Percentiles rank a stretch among this genome's conserved stretches.
Conservation (phyloP, 2,113 vertebrate genomes). For the Garra rufa region DNA sequence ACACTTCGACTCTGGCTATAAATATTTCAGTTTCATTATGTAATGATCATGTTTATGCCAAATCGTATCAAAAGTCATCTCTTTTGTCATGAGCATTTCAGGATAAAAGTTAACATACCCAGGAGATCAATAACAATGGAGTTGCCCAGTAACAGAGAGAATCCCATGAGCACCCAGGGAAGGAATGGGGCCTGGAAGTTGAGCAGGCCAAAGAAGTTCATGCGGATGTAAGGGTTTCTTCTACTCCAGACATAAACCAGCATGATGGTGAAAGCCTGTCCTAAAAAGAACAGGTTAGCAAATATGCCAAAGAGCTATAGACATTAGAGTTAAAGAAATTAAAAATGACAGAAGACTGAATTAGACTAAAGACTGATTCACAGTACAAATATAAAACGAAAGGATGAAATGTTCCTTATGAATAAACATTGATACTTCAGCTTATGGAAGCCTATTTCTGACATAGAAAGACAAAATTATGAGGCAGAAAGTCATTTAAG, state of each 20-base stretch:
- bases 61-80: not conserved
- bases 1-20: no score
- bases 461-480: not conserved
- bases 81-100: not conserved
- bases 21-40: not conserved
- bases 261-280: constrained; percentile 98
- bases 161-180: constrained; percentile 98
- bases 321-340: constrained; percentile 74
- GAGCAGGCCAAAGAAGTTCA: constrained; percentile 98
- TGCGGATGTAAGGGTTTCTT: constrained; percentile 93
- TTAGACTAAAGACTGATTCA: not conserved
- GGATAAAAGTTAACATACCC: constrained; percentile 74
- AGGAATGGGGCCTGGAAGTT: constrained; percentile 97
- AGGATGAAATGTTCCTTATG: not conserved
- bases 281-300: constrained; percentile 94
- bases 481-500: no score
- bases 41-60: not conserved
- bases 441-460: not conserved
- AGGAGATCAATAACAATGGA: constrained; percentile 98
- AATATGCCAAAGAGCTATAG: constrained; percentile 91
- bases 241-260: constrained; percentile 97
- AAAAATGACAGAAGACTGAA: not conserved
- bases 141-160: constrained; percentile 95
- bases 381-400: not conserved
- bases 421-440: not conserved